Evolutionary conservation across 2,113 vertebrate species (phyloP), one percentile per base, ranked within the genome.

Genomic region (Cavia porcellus): DNA sequence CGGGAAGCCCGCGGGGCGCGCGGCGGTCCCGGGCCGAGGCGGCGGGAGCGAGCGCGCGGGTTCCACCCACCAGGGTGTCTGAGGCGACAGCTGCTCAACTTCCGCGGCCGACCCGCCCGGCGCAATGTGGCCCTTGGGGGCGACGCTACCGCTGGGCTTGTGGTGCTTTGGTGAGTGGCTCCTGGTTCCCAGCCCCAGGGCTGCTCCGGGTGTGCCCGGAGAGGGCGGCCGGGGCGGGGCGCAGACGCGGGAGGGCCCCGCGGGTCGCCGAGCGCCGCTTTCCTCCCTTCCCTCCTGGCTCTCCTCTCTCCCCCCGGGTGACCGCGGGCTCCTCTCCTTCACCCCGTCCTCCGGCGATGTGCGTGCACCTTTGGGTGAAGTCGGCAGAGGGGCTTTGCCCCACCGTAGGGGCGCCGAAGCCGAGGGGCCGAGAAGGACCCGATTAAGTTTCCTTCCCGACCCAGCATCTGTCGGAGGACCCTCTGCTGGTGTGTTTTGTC

Each of bases 121-220:
- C 68, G 96, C 90, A 45, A 98, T 97, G 97, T 97, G 97, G 98
- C 95, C 97, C 72, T 64, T 97, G 94, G 79, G 64, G 52, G 83
- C 82, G 84, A 32, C 85, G 95, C 92, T 98, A 77, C 85, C 97
- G 95, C 89, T 98, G 86, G 64, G 93, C 13, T 94, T 95, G 12
- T 94, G 70, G 89, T 72, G 93, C 95, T 81, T 86, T 62, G 98
- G 98, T 98, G 96, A 98, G 98, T 98, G 92, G 85, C 55, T 90
- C 64, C 75, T 35, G 7, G 88, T 20, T 52, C 72, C 12, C 75
- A 87, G 57, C 45, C 62, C 86, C 22, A 38, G 62, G 52, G 62
- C 50, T 3, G 22, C 4, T n/a, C n/a, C n/a, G n/a, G n/a, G 59
- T 59, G 57, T 59, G 57, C 50, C 81, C 70, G 77, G 52, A 68